Base-by-base conservation (phyloP, 1,140 invertebrate genomes). In the Caenorhabditis tropicalis region DNA sequence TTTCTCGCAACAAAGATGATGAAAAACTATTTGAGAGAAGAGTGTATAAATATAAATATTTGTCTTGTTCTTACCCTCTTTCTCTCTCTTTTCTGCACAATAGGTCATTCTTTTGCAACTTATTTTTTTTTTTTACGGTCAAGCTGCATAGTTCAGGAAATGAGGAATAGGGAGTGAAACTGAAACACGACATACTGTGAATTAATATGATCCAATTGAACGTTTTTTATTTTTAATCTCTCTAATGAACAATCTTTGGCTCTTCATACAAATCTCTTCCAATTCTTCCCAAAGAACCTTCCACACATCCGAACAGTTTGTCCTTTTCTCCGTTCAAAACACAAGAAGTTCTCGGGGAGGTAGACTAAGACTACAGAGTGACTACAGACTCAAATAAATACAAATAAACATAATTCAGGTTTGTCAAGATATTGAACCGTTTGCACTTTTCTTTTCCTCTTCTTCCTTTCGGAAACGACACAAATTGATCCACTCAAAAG, bases 101-200 rank as follows among this genome's bases (percentile, higher is more conserved):
- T 65, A 65, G 58, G 58, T 65, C 58, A 65, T 65, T 65, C 58
- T 65, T n/a, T n/a, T 65, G 58, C 58, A 65, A 65, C 58, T 36
- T 65, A 33, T 65, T 65, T 65, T 65, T 16, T 1, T 65, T 60
- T 60, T 29, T 60, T 60, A 31, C 58, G 58, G 29, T 33, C 33
- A 10, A 24, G 29, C 27, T 24, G 53, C 21, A 56, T 21, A 24
- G 53, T 27, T 56, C 29, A 4, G n/a, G n/a, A 19, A 51, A 51
- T 51, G 48, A 51, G 48, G 53, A 56, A 56, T 21, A 27, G 53
- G 1, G 15, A 56, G 10, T 27, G 21, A 27, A 56, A n/a, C n/a
- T n/a, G n/a, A n/a, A n/a, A n/a, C n/a, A n/a, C n/a, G n/a, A n/a
- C n/a, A n/a, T n/a, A n/a, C n/a, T n/a, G n/a, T n/a, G n/a, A n/a